Evolutionary conservation across 2,113 vertebrate genomes (phyloP).

Genomic region (Ranitomeya variabilis): DNA sequence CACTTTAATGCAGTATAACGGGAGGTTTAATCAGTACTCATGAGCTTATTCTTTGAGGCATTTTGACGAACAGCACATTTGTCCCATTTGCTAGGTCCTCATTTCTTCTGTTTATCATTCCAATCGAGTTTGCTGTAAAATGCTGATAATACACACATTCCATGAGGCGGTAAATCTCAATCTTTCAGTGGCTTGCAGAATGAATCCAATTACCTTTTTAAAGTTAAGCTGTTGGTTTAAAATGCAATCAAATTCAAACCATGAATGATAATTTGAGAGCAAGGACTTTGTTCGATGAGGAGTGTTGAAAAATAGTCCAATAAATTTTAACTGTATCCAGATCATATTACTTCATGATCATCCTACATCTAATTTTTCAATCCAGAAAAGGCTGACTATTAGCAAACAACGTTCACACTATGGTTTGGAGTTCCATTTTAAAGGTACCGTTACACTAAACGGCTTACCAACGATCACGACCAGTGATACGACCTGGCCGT

Average conservation of each 20-base stretch:
- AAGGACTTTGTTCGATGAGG: not conserved
- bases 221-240: conserved; percentile 46
- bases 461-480: no score
- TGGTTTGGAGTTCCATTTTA: no score
- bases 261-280: conserved; percentile 35
- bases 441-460: no score
- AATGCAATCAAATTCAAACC: conserved; percentile 38
- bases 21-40: not conserved
- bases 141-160: conserved; percentile 49
- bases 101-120: conserved; percentile 42
- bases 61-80: not conserved
- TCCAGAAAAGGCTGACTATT: not conserved
- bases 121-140: conserved; percentile 39
- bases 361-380: not conserved
- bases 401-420: not conserved
- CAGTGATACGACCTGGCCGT: no score
- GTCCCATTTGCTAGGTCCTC: conserved; percentile 2
- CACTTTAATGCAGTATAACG: not conserved
- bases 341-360: not conserved
- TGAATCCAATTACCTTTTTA: conserved; percentile 50
- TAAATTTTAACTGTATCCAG: not conserved
- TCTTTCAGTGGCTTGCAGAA: conserved; percentile 30
- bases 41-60: not conserved
- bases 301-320: not conserved
- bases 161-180: conserved; percentile 52